These are phyloP conservation scores for Porites evermanni DNA, from an alignment of 92 coral and sea anemone species.

Conservation along the genomic window DNA sequence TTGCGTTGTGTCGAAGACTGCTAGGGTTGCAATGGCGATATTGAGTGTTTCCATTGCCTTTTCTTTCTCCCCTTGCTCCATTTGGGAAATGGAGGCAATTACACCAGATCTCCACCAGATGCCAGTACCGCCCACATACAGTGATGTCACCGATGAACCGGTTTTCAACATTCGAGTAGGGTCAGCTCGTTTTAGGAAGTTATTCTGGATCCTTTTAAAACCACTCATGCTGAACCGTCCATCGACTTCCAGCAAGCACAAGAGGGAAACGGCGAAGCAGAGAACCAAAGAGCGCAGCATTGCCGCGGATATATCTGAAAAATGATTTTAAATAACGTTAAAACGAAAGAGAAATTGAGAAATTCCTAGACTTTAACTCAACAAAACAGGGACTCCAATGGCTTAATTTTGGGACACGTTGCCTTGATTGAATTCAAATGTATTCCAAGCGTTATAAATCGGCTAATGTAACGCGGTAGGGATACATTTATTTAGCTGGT, in stretches of 20 bases:
- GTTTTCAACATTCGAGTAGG: constrained; percentile 31
- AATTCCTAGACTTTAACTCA: too few relatives aligned
- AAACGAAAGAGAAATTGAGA: too few relatives aligned
- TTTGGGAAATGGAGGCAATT: constrained; percentile 4
- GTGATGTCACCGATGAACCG: background rate
- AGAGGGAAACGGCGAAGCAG: constrained; percentile 11
- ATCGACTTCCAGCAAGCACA: constrained; percentile 11
- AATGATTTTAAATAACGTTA: too few relatives aligned
- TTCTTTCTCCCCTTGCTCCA: background rate
- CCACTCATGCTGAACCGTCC: constrained; percentile 4
- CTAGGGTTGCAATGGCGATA: background rate
- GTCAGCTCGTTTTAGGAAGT: constrained; percentile 16
- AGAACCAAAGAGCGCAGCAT: constrained; percentile 22
- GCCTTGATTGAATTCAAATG: too few relatives aligned
- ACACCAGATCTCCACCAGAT: too few relatives aligned
- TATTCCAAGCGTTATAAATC: too few relatives aligned
- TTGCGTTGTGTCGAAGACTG: constrained; percentile 27
- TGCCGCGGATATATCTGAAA: background rate
- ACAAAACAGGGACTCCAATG: too few relatives aligned
- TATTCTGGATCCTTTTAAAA: constrained; percentile 13
- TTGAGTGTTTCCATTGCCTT: constrained; percentile 2
- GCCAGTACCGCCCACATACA: background rate
- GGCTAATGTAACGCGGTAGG: too few relatives aligned
- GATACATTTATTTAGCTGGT: too few relatives aligned
- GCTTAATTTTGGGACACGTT: too few relatives aligned